Percentiles rank a stretch among this genome's conserved stretches.
phyloP scores from a whole-genome alignment of 1,140 invertebrate species.

The Papilio polyxenes region DNA sequence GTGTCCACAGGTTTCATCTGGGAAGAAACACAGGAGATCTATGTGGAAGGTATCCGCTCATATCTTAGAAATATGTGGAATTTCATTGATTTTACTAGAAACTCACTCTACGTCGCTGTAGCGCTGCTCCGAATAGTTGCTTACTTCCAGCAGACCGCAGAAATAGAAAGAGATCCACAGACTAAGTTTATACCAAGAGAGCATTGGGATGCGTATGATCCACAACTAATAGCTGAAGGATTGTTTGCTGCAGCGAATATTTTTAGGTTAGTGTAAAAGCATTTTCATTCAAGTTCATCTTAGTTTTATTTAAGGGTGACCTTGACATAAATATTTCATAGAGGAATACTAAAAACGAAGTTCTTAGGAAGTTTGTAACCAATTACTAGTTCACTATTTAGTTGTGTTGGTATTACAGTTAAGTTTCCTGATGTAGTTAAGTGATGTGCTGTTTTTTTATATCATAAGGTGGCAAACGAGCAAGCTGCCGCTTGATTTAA shows the following conservation, averaged over 20 bases:
- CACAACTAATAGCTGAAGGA: conserved; percentile 96
- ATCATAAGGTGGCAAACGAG: too few species aligned
- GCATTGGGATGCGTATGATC: conserved; percentile 95
- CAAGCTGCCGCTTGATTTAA: too few species aligned
- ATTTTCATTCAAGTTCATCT: background rate
- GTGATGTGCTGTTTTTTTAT: too few species aligned
- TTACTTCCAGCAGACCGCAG: conserved; percentile 86
- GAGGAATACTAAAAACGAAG: too few species aligned
- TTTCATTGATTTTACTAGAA: conserved; percentile 96
- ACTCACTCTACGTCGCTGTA: conserved; percentile 91
- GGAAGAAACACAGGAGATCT: conserved; percentile 95
- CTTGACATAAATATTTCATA: background rate
- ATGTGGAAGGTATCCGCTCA: conserved; percentile 88
- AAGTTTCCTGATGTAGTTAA: too few species aligned
- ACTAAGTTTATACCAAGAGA: conserved; percentile 89
- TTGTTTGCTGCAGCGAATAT: conserved; percentile 97
- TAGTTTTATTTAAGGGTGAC: background rate
- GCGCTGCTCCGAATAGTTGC: conserved; percentile 88
- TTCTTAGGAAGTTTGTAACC: too few species aligned
- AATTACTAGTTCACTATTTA: too few species aligned
- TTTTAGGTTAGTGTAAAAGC: conserved; percentile 82
- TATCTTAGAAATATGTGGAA: conserved; percentile 98
- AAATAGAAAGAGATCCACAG: conserved; percentile 84
- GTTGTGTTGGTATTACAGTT: too few species aligned
- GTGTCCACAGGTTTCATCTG: conserved; percentile 89